These are phyloP conservation scores for Pyrrhopygopsis socrates DNA, from an alignment of 2,888 invertebrate genomes.

Conservation along the genomic window DNA sequence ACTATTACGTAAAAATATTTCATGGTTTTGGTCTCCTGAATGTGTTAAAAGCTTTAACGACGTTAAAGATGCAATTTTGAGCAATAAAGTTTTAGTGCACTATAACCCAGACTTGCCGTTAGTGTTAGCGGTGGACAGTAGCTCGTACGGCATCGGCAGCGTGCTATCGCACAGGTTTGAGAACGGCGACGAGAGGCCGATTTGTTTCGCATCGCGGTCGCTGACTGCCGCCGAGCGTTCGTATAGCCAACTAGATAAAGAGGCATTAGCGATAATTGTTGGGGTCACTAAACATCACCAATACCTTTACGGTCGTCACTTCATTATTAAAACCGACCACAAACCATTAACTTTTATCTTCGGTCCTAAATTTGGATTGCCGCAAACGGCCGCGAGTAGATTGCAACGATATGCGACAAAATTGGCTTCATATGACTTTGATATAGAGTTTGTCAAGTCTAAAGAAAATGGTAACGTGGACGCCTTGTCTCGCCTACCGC, in stretches of 20 bases:
- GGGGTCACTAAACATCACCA: constrained; percentile 80
- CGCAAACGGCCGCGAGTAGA: constrained; percentile 85
- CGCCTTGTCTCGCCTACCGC: constrained; percentile 66
- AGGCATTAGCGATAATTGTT: constrained; percentile 69
- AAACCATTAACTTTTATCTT: constrained; percentile 89
- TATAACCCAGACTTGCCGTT: constrained; percentile 69
- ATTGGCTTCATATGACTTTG: constrained; percentile 87
- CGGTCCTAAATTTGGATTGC: constrained; percentile 83
- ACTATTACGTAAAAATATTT: constrained; percentile 18
- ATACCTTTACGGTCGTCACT: constrained; percentile 82
- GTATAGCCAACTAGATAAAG: constrained; percentile 66
- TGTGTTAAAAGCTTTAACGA: constrained; percentile 50
- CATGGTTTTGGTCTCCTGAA: constrained; percentile 11
- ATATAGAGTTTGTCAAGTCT: constrained; percentile 71
- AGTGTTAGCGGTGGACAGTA: constrained; percentile 64
- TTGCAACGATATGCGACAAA: constrained; percentile 87
- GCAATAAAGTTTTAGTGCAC: constrained; percentile 67
- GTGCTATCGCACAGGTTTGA: constrained; percentile 75
- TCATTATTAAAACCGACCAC: constrained; percentile 89
- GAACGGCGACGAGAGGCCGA: constrained; percentile 76
- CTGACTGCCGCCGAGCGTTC: constrained; percentile 78
- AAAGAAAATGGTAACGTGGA: constrained; percentile 71
- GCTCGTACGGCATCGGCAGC: constrained; percentile 70
- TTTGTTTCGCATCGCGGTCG: constrained; percentile 80
- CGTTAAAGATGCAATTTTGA: constrained; percentile 63